Base-by-base conservation (phyloP, 2,888 invertebrate genomes). In the Hydraecia micacea region DNA sequence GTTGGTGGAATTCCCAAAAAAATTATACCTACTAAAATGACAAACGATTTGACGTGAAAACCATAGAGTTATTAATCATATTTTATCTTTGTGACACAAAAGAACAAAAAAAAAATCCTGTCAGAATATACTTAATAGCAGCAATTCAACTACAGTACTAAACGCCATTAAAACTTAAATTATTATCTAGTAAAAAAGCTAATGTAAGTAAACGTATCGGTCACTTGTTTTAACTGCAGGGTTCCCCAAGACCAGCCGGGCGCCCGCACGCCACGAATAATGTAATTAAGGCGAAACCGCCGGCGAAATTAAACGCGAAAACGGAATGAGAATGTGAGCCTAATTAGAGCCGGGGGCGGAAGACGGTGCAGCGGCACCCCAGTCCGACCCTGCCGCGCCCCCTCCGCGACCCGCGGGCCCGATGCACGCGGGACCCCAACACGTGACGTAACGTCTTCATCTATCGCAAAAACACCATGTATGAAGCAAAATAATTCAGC, bases 241-340 rank as follows among this genome's bases (percentile, higher is more conserved):
- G 86, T 88, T 90, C 87, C 90, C 90, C 87, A 88, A 90, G 92
- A 91, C 91, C 90, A 91, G 90, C 87, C 91, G 88, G 89, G 90
- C 87, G 89, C 87, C 88, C 88, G 88, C 91, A 90, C 89, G 90
- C 93, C 93, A 93, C 95, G 97, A 96, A 96, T 97, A 97, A 97
- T 95, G 97, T 97, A 97, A 97, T 97, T 97, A 97, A 96, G 95
- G 93, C 94, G 93, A 95, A 96, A 97, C 97, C 97, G 95, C 97
- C 93, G 93, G 94, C 95, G 93, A 96, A 97, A 97, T 97, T 97
- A 97, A 97, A 97, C 96, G 97, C 95, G 96, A 96, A 97, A 97
- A 97, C 96, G 95, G 96, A 97, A 97, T 95, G 97, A 97, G 97
- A 97, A 97, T 97, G 96, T 97, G 97, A 96, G 96, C 95, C 97